A percentile compares a stretch with the other conserved stretches of the same genome.
phyloP scores from a whole-genome alignment of 2,113 vertebrate species.

The Psilopogon haemacephalus region DNA sequence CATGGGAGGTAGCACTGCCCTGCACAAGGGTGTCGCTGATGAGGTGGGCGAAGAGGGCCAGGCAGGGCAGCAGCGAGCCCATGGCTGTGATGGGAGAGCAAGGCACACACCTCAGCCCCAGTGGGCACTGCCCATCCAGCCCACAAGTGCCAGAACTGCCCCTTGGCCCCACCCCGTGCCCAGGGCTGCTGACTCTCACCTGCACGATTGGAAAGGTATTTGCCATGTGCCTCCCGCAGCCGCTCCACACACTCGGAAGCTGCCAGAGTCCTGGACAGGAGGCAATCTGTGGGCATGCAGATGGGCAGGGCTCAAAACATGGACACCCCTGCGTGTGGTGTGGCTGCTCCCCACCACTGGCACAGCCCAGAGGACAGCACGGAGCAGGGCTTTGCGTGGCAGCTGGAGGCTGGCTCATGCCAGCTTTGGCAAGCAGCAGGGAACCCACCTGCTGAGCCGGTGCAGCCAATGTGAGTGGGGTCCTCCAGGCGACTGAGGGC shows the following conservation, averaged over 20 bases:
- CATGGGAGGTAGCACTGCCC: slow-evolving; percentile 87
- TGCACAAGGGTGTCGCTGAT: slow-evolving; percentile 89
- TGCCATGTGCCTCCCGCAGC: slow-evolving; percentile 73
- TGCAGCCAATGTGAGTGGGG: slow-evolving; percentile 87
- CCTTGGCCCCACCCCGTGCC: not conserved
- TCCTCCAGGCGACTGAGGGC: slow-evolving; percentile 85
- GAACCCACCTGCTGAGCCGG: slow-evolving; percentile 84
- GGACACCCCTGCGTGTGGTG: not conserved
- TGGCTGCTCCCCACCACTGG: accelerated
- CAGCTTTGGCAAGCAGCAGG: not conserved
- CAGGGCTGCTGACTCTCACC: slow-evolving; percentile 64
- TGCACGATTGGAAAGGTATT: slow-evolving; percentile 74
- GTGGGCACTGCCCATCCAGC: accelerated
- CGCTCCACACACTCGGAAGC: slow-evolving; percentile 79
- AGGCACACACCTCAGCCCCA: not conserved
- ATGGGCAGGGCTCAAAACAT: not conserved
- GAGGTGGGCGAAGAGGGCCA: slow-evolving; percentile 88
- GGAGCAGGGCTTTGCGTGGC: accelerated
- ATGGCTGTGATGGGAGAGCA: slow-evolving; percentile 59
- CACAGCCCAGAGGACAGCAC: not conserved
- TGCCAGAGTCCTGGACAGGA: slow-evolving; percentile 84
- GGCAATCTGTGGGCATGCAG: slow-evolving; percentile 82
- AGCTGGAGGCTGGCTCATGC: accelerated
- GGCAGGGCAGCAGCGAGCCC: slow-evolving; percentile 80
- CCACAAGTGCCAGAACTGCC: accelerated